Percentiles rank a stretch among this genome's conserved stretches.
Evolutionary conservation across 2,888 invertebrate species (phyloP).

Genomic region (Axea sp.): DNA sequence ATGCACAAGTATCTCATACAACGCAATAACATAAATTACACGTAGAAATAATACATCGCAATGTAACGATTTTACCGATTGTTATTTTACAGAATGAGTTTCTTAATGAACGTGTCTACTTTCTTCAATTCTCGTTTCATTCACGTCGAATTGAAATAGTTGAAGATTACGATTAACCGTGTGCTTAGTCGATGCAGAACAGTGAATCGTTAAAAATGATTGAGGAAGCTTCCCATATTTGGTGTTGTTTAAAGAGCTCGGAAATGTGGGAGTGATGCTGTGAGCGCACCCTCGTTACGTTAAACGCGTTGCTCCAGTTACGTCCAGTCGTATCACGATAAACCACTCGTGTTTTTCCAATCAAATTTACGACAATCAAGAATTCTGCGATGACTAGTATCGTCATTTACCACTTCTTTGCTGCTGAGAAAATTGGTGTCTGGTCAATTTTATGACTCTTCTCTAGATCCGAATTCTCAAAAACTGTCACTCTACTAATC

Average conservation of each 20-base stretch:
- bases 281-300: conserved; percentile 68
- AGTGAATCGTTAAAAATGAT: conserved; percentile 55
- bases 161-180: conserved; percentile 29
- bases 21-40: no score
- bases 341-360: conserved; percentile 31
- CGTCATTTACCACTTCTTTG: no score
- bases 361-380: conserved; percentile 2
- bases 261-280: conserved; percentile 60
- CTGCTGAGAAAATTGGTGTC: no score
- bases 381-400: no score
- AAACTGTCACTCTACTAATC: no score
- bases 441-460: no score
- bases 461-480: no score
- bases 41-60: background rate
- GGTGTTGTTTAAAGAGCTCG: conserved; percentile 61
- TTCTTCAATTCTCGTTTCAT: conserved; percentile 32
- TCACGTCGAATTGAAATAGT: conserved; percentile 20
- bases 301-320: conserved; percentile 71
- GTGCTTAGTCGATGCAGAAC: conserved; percentile 35
- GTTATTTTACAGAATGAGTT: background rate
- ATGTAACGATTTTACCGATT: no score
- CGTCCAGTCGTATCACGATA: conserved; percentile 63
- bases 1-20: no score
- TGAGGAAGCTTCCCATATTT: conserved; percentile 66
- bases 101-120: conserved; percentile 20